Evolutionary conservation across 1,140 invertebrate species (phyloP).

Genomic region (Listronotus bonariensis): DNA sequence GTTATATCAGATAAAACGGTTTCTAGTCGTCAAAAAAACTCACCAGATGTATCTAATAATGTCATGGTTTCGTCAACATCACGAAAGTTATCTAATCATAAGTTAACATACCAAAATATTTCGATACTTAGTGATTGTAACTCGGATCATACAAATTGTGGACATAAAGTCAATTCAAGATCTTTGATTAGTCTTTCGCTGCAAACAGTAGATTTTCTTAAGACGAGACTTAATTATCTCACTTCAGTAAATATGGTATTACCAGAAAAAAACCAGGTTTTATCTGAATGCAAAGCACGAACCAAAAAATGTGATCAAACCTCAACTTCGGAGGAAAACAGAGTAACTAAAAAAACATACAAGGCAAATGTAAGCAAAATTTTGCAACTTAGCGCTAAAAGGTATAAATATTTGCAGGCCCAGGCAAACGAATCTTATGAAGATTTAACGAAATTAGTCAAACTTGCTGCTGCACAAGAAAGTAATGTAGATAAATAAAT

Average conservation of each 20-base stretch:
- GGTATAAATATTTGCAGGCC: conserved; percentile 38
- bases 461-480: conserved; percentile 21
- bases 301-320: too few relatives aligned
- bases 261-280: too few relatives aligned
- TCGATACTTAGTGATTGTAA: neutral
- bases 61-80: too few relatives aligned
- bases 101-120: too few relatives aligned
- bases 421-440: conserved; percentile 41
- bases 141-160: conserved; percentile 6
- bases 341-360: too few relatives aligned
- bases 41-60: too few relatives aligned
- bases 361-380: conserved; percentile 34
- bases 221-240: conserved; percentile 32
- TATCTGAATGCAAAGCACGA: too few relatives aligned
- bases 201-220: conserved; percentile 36
- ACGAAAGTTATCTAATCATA: too few relatives aligned
- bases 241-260: conserved; percentile 24
- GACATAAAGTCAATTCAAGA: conserved; percentile 22
- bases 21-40: too few relatives aligned
- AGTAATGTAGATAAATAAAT: conserved; percentile 24
- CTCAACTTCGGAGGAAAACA: too few relatives aligned
- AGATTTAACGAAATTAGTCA: conserved; percentile 39
- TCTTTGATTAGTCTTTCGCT: conserved; percentile 36
- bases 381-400: conserved; percentile 32
- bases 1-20: too few relatives aligned